These are phyloP conservation scores for Struthio camelus DNA, from an alignment of 2,113 vertebrate genomes.

Conservation along the genomic window DNA sequence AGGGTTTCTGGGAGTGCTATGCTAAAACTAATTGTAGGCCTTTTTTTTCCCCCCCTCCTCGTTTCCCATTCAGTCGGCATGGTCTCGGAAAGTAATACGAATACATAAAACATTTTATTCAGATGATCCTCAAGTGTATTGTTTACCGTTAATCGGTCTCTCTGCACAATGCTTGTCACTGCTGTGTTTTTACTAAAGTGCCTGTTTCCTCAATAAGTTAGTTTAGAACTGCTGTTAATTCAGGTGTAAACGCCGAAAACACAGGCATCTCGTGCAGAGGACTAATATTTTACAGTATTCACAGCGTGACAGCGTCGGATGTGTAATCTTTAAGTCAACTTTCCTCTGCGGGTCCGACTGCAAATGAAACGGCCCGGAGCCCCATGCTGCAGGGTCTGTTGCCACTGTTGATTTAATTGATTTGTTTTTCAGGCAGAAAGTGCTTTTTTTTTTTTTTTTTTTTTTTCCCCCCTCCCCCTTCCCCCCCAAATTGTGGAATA, in stretches of 20 bases:
- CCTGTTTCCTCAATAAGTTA: not conserved
- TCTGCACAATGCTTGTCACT: not conserved
- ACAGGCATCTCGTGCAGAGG: not conserved
- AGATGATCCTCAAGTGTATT: not conserved
- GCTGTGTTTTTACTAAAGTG: slow-evolving; percentile 12
- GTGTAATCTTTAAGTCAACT: not conserved
- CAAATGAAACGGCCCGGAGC: not conserved
- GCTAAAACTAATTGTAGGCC: slow-evolving; percentile 42
- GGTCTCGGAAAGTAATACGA: not conserved
- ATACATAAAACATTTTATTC: not conserved
- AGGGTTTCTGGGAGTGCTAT: slow-evolving; percentile 35
- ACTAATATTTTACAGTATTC: not conserved
- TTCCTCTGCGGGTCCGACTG: not conserved
- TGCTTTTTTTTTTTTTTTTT: rapidly evolving
- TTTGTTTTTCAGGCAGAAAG: not conserved
- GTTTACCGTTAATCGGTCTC: slow-evolving; percentile 24
- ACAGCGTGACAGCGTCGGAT: not conserved
- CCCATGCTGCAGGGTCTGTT: not conserved
- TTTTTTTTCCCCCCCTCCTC: not conserved
- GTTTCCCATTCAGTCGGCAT: slow-evolving; percentile 16
- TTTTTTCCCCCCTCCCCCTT: not conserved
- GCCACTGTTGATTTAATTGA: not conserved
- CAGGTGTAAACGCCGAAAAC: not conserved
- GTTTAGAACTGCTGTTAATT: not conserved
- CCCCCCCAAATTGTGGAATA: not conserved